Base-by-base conservation (phyloP, 2,797 vertebrate species). In the Neomorphus geoffroyi region DNA sequence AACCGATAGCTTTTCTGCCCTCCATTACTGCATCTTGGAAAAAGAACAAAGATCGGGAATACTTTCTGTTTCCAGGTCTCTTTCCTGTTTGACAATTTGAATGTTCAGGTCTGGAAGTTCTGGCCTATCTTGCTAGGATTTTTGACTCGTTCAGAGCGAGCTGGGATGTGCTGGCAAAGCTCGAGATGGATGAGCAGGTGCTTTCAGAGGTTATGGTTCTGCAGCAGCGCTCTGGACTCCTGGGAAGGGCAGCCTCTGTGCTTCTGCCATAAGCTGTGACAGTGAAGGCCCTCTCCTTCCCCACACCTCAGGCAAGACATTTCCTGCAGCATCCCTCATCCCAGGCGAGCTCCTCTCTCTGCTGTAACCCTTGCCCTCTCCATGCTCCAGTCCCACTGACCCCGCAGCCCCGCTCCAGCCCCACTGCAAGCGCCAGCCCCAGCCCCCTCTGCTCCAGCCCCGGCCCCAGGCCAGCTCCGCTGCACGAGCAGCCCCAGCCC, bases 331-430 rank as follows among this genome's bases (percentile, higher is more conserved):
- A 28, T 1, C 46, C 9, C 2, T 6, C 3, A 4, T 4, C 48
- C 1, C 45, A 23, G 41, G 17, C n/a, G 13, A 27, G 10, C 7
- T 4, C 82, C 58, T 4, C 3, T 0, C 51, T 7, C 53, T 3
- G 9, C 2, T 8, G 56, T 6, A 26, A 7, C 1, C 10, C 0
- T 3, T 1, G 48, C 86, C 33, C 53, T 2, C 28, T 5, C 28
- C 0, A 32, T 26, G 39, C 39, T 14, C 14, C 39, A 41, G 39
- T 16, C 43, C 45, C 21, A 19, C 45, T 8, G 45, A 6, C 17
- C 19, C 45, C 43, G 43, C 43, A 45, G 43, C 43, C 45, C 45
- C 45, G 45, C 45, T 11, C 43, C 43, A 13, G 43, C 43, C 18
- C 43, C n/a, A n/a, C n/a, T n/a, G n/a, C n/a, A n/a, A n/a, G n/a